Base-by-base conservation (phyloP, 2,888 invertebrate genomes). In the Poecilobothrus nobilitatus region DNA sequence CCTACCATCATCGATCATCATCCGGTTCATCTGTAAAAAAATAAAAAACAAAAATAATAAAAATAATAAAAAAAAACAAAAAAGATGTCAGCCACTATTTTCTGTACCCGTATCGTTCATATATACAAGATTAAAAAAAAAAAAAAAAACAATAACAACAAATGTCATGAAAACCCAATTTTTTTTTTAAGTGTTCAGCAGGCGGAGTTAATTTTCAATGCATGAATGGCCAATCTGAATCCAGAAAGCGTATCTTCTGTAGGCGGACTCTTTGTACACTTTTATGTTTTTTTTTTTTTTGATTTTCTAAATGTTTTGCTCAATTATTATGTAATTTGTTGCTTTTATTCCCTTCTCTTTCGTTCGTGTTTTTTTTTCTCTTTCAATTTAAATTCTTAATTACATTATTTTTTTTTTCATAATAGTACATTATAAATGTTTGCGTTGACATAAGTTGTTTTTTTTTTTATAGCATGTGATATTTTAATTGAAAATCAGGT, bases 191-290 rank as follows among this genome's bases (percentile, higher is more conserved):
- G 5, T 53, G 18, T 53, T 18, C 78, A 76, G 76, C 79, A 80
- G 80, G 80, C 79, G 80, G 80, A 79, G 80, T 78, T 79, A 78
- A 78, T 79, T 78, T 76, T 75, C 74, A 78, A 80, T 79, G 80
- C 79, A 78, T 80, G 80, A 80, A 80, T 76, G 80, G 80, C 80
- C 80, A 80, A 80, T 80, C 80, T 80, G 76, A 79, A 78, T 77
- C 79, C 78, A 80, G 79, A 15, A 76, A 80, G 78, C 80, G 79
- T 80, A 77, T 78, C 80, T 77, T 76, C 76, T 77, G 77, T 69
- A 70, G 73, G 73, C 71, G 73, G 72, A 67, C 67, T 71, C 67
- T 62, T 68, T 71, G 69, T 18, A 41, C 15, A 15, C 41, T 41
- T 12, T 41, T 41, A 12, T 12, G 2, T 41, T 41, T 27, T 41